Evolutionary conservation across 2,113 vertebrate species (phyloP).

Genomic region (Lutjanus erythropterus): DNA sequence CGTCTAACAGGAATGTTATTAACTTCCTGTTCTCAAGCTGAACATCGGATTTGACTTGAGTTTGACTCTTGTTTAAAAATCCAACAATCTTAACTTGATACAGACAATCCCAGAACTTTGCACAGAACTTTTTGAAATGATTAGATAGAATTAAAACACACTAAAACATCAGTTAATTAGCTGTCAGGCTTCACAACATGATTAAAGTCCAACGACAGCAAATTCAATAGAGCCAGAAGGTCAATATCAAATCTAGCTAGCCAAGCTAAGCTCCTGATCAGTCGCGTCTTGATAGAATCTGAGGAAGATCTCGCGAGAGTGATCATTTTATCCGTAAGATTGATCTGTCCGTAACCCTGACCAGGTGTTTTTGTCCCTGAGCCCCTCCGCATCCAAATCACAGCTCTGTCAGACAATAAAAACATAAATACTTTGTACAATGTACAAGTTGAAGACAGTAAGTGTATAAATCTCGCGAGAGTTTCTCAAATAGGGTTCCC

Average conservation of each 20-base stretch:
- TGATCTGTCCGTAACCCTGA: too few relatives aligned
- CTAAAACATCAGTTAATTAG: background rate
- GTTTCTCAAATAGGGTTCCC: too few relatives aligned
- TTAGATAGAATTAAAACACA: background rate
- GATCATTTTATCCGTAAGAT: too few relatives aligned
- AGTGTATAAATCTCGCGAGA: too few relatives aligned
- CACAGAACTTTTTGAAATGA: background rate
- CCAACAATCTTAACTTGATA: background rate
- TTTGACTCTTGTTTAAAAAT: background rate
- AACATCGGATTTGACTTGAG: background rate
- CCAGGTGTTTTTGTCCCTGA: too few relatives aligned
- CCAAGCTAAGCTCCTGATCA: constrained; percentile 7
- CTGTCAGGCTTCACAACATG: too few relatives aligned
- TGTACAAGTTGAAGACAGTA: too few relatives aligned
- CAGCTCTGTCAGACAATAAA: too few relatives aligned
- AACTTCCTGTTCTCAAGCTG: background rate
- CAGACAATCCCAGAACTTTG: background rate
- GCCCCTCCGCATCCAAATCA: too few relatives aligned
- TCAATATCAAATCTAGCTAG: background rate
- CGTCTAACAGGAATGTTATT: background rate
- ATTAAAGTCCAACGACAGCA: background rate
- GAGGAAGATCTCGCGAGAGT: too few relatives aligned
- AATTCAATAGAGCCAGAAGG: background rate
- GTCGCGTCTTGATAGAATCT: too few relatives aligned
- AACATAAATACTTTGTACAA: too few relatives aligned